A percentile compares a stretch with the other conserved stretches of the same genome.
Evolutionary conservation across 2,888 invertebrate genomes (phyloP).

Genomic region (Maniola hyperantus): DNA sequence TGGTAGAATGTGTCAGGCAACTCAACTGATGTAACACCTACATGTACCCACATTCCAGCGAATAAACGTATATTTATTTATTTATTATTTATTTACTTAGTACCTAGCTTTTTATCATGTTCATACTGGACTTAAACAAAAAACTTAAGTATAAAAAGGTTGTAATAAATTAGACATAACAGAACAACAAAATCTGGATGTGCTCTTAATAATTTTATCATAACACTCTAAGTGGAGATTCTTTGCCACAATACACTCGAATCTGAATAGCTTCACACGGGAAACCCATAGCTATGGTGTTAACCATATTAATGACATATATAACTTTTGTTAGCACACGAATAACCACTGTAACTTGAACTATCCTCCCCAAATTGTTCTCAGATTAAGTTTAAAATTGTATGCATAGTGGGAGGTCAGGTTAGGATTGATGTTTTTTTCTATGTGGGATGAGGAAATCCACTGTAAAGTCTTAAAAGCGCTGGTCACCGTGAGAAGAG

Average conservation of each 20-base stretch:
- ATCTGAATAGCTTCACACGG: conserved; percentile 64
- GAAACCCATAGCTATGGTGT: conserved; percentile 61
- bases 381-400: conserved; percentile 14
- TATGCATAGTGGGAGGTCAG: conserved; percentile 14
- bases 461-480: conserved; percentile 53
- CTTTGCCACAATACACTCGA: conserved; percentile 33
- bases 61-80: no score
- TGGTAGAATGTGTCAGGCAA: no score
- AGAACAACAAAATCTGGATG: conserved; percentile 15
- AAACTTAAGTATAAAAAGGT: not conserved
- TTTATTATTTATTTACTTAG: no score
- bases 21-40: no score
- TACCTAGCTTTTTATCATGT: no score
- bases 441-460: conserved; percentile 45
- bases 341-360: conserved; percentile 42
- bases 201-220: conserved; percentile 39
- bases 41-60: no score
- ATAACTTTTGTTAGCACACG: conserved; percentile 59
- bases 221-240: conserved; percentile 41
- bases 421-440: conserved; percentile 43
- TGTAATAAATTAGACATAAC: not conserved
- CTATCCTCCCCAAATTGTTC: conserved; percentile 20
- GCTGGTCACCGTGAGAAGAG: conserved; percentile 47
- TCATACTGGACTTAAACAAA: no score
- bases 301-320: conserved; percentile 71